Base-by-base conservation (phyloP, 2,888 invertebrate genomes). In the Neoitamus cyanurus region DNA sequence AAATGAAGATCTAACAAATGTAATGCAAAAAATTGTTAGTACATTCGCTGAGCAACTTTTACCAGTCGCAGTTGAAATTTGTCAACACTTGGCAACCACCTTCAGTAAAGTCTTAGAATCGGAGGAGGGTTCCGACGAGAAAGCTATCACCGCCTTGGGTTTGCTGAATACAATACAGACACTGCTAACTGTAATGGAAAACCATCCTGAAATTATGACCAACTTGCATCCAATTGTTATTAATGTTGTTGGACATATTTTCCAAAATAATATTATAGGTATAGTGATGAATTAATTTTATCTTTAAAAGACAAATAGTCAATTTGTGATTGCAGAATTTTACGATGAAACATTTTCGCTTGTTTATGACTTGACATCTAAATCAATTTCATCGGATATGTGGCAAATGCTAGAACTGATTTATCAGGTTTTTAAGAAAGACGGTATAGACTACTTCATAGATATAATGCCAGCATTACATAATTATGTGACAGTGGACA, bases 381-480 rank as follows among this genome's bases (percentile, higher is more conserved):
- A 96, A 90, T 93, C 94, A 83, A 95, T 99, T 88, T 97, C 98
- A 0, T 94, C 95, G 46, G 97, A 97, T 89, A 97, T 99, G 97
- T 99, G 99, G 99, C 96, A 96, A 90, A 96, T 99, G 83, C 94
- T 98, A 87, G 97, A 96, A 90, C 92, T 97, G 83, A 93, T 98
- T 88, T 98, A 97, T 91, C 92, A 94, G 90, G 95, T 98, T 87
- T 98, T 99, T 90, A 96, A 97, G 92, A 97, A 97, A 89, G 98
- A 98, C 90, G 98, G 98, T 68, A 94, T 96, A 84, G 99, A 99
- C 90, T 99, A 98, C 92, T 99, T 99, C 91, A 95, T 95, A 85
- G 99, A 99, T 89, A 98, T 99, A 96, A 99, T 99, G 98, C 98
- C 99, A 0, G 96, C 98, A 5, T 93, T 99, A 36, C 98, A 99